phyloP scores from a whole-genome alignment of 2,888 invertebrate genomes.

The Hyalella azteca region DNA sequence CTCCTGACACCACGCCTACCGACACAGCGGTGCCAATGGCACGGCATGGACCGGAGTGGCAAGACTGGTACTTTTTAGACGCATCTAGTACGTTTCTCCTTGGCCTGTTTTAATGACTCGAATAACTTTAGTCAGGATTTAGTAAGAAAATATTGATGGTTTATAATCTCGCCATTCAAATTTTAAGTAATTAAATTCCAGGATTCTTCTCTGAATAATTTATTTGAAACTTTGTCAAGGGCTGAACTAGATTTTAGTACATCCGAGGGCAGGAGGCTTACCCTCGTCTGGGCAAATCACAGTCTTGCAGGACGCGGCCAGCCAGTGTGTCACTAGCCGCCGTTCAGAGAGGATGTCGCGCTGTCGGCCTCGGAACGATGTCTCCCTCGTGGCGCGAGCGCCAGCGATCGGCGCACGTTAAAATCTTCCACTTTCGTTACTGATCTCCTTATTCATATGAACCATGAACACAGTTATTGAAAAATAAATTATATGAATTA shows the following conservation, averaged over 20 bases:
- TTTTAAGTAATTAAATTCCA: no score
- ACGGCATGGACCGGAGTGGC: no score
- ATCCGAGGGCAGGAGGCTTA: neutral
- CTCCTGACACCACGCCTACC: neutral
- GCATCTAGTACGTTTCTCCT: no score
- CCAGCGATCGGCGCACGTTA: neutral
- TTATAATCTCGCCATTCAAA: no score
- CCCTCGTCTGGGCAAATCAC: neutral
- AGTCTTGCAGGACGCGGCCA: neutral
- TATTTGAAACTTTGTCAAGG: no score
- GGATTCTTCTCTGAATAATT: no score
- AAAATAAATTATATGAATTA: no score
- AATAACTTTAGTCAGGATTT: no score
- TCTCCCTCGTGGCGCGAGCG: conserved; percentile 10
- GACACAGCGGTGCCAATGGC: neutral
- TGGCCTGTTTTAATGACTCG: no score
- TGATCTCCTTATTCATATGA: neutral
- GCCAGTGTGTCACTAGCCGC: conserved; percentile 1
- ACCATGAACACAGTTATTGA: no score
- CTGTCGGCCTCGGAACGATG: neutral
- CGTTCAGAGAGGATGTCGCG: neutral
- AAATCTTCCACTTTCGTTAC: neutral
- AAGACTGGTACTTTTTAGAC: no score
- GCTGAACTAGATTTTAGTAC: neutral
- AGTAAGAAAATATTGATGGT: no score